Conservation (phyloP, 2,888 invertebrate species). For the Cenopis cana region DNA sequence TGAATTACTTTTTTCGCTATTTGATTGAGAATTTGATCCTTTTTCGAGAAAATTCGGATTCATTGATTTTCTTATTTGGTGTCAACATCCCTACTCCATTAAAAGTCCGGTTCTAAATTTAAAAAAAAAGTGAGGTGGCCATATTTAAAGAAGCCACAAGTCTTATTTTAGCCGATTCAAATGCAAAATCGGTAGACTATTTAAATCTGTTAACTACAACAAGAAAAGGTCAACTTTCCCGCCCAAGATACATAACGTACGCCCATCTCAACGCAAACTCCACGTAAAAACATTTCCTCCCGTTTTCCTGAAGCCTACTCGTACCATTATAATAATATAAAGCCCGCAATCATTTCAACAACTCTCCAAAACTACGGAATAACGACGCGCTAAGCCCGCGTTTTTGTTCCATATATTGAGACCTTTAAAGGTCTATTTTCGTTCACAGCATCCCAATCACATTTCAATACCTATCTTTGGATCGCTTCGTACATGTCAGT, state of each 20-base stretch:
- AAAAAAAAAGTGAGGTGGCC: no score
- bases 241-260: background rate
- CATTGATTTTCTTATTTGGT: no score
- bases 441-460: background rate
- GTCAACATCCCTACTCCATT: no score
- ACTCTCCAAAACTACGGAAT: constrained; percentile 38
- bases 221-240: background rate
- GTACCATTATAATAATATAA: constrained; percentile 25
- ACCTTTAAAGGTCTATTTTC: background rate
- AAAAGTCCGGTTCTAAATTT: no score
- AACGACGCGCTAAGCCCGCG: constrained; percentile 39
- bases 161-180: no score
- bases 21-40: no score
- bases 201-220: no score
- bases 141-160: no score
- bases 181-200: no score
- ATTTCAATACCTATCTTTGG: background rate
- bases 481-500: no score
- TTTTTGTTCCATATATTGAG: constrained; percentile 36
- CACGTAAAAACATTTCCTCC: constrained; percentile 14
- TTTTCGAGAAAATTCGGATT: no score
- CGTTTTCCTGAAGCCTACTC: constrained; percentile 11
- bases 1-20: no score
- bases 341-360: constrained; percentile 32
- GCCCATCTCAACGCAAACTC: constrained; percentile 7